Evolutionary conservation across 2,888 invertebrate genomes (phyloP).

Genomic region (Apodemia zela): DNA sequence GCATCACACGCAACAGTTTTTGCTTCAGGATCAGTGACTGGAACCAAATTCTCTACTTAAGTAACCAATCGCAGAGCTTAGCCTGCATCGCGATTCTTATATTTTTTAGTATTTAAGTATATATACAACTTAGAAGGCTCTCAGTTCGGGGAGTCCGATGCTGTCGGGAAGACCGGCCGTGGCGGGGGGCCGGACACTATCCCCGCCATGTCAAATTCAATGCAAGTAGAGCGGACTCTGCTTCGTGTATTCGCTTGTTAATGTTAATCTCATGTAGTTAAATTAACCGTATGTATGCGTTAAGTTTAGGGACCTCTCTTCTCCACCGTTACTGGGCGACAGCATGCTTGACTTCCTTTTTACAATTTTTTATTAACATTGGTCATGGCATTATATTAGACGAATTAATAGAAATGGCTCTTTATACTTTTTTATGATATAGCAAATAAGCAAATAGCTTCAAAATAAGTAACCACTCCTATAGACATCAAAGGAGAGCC

Average conservation of each 20-base stretch:
- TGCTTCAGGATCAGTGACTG: slow-evolving; percentile 57
- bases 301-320: slow-evolving; percentile 78
- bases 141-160: slow-evolving; percentile 69
- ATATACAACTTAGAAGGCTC: slow-evolving; percentile 33
- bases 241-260: slow-evolving; percentile 78
- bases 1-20: slow-evolving; percentile 50
- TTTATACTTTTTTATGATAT: too few species aligned
- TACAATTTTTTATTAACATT: slow-evolving; percentile 21
- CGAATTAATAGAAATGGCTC: too few species aligned
- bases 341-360: slow-evolving; percentile 79
- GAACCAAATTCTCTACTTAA: slow-evolving; percentile 45
- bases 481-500: too few species aligned
- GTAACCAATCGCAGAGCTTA: slow-evolving; percentile 49
- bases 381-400: too few species aligned
- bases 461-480: too few species aligned
- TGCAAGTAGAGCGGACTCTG: slow-evolving; percentile 71
- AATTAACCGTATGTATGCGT: slow-evolving; percentile 80
- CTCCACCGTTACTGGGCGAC: slow-evolving; percentile 69
- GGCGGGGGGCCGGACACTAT: slow-evolving; percentile 75
- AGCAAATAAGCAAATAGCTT: too few species aligned
- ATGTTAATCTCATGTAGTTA: slow-evolving; percentile 70
- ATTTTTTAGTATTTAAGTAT: slow-evolving; percentile 44
- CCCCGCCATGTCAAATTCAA: slow-evolving; percentile 61
- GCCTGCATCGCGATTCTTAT: slow-evolving; percentile 57
- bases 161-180: slow-evolving; percentile 71